Conservation (phyloP, 2,797 vertebrate genomes). For the Enteromius paludinosus region DNA sequence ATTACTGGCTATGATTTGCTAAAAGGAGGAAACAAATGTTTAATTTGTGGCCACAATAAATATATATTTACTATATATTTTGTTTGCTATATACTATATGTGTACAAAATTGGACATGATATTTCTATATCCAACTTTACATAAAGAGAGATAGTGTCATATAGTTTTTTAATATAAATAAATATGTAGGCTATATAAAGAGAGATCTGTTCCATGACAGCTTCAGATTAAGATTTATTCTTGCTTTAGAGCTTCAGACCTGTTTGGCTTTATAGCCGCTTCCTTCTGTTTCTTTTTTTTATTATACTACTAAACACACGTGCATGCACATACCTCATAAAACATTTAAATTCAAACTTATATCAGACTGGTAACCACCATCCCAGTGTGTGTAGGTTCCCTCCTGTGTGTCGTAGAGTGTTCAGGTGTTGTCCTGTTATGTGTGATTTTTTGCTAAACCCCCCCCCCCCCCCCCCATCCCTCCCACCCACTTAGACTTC, state of each 20-base stretch:
- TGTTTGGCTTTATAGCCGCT: slow-evolving; percentile 13
- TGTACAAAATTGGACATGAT: not conserved
- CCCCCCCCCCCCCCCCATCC: slow-evolving; percentile 71
- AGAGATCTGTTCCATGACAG: not conserved
- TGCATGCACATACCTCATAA: slow-evolving; percentile 12
- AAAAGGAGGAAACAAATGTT: not conserved
- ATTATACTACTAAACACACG: not conserved
- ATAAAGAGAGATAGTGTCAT: not conserved
- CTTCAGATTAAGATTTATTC: not conserved
- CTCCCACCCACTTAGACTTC: slow-evolving; percentile 73
- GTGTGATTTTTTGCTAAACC: slow-evolving; percentile 65
- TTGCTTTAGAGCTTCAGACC: not conserved
- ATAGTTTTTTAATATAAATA: not conserved
- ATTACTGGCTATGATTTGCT: not conserved
- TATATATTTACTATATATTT: not conserved
- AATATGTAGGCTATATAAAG: not conserved
- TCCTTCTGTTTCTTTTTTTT: not conserved
- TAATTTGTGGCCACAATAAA: slow-evolving; percentile 4
- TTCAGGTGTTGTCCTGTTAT: slow-evolving; percentile 41
- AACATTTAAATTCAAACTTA: not conserved
- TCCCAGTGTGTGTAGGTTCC: not conserved
- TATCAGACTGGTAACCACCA: not conserved
- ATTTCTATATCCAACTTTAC: not conserved
- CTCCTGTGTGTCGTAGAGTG: slow-evolving; percentile 15
- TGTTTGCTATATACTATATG: not conserved